These are phyloP conservation scores for Augiades crinisus DNA, from an alignment of 2,888 invertebrate genomes.

Conservation along the genomic window DNA sequence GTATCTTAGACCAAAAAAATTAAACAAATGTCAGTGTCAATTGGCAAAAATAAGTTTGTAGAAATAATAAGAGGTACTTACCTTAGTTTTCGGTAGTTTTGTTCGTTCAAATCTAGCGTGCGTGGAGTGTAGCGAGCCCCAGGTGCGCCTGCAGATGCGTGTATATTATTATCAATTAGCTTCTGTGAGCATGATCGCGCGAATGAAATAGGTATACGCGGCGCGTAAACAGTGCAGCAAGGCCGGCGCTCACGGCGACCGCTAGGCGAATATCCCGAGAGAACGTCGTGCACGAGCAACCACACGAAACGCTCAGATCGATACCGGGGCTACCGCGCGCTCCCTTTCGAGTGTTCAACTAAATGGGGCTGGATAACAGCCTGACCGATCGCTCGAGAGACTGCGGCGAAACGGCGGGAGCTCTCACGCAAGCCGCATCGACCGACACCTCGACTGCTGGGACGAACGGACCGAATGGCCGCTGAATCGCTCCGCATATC, in stretches of 20 bases:
- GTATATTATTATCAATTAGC: conserved; percentile 66
- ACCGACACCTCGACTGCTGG: conserved; percentile 44
- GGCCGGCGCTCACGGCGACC: conserved; percentile 78
- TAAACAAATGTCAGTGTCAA: too few species aligned
- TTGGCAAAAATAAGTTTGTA: too few species aligned
- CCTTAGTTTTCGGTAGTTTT: conserved; percentile 40
- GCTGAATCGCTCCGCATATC: conserved; percentile 57
- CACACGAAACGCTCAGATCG: conserved; percentile 70
- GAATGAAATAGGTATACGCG: conserved; percentile 53
- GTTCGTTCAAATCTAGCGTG: conserved; percentile 45
- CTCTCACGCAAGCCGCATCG: conserved; percentile 45
- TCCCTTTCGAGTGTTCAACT: conserved; percentile 59
- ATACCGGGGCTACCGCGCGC: conserved; percentile 67
- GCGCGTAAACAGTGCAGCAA: conserved; percentile 72
- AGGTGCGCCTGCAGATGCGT: conserved; percentile 51
- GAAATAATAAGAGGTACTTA: conserved; percentile 37
- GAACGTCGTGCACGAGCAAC: conserved; percentile 68
- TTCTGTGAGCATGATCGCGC: conserved; percentile 68
- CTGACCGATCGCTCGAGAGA: conserved; percentile 38
- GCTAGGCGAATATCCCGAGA: conserved; percentile 74
- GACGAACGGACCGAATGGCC: conserved; percentile 46
- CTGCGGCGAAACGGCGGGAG: conserved; percentile 39
- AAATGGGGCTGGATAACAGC: conserved; percentile 44
- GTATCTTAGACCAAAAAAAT: too few species aligned
- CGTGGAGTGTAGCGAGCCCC: conserved; percentile 38